These are phyloP conservation scores for Tragelaphus imberbis DNA, from an alignment of 2,113 vertebrate species.

Conservation along the genomic window DNA sequence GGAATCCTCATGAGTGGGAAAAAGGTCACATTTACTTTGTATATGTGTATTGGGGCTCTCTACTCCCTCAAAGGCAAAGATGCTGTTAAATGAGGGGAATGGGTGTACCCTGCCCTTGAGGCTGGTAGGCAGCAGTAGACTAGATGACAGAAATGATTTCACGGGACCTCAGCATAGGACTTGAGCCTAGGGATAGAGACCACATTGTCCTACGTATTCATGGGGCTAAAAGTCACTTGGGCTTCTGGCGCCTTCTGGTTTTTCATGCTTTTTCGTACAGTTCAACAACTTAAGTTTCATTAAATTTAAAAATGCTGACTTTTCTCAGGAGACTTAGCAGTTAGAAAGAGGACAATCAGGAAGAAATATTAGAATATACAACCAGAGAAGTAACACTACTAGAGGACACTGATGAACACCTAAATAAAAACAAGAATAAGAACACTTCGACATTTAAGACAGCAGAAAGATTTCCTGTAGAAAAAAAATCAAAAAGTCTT, in stretches of 20 bases:
- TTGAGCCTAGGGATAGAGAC: not conserved
- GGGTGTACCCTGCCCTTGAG: not conserved
- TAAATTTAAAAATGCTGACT: not conserved
- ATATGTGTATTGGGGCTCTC: not conserved
- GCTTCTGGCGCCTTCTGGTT: not conserved
- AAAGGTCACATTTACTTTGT: not conserved
- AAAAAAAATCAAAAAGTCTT: not conserved
- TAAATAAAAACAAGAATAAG: not conserved
- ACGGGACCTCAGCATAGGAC: not conserved
- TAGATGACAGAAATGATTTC: not conserved
- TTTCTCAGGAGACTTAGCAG: not conserved
- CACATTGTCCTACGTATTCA: not conserved
- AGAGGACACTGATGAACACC: not conserved
- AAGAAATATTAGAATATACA: not conserved
- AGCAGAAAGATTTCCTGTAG: not conserved
- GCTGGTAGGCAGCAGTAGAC: not conserved
- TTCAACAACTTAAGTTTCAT: not conserved
- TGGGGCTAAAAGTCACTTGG: not conserved
- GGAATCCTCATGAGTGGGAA: not conserved
- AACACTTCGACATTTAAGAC: not conserved
- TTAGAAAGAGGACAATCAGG: not conserved
- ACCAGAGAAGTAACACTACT: not conserved
- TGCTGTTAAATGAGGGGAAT: not conserved
- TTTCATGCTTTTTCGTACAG: not conserved
- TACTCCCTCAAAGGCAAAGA: not conserved